Base-by-base conservation (phyloP, 35 echinoderm and acorn worm genomes). In the Patiria miniata region DNA sequence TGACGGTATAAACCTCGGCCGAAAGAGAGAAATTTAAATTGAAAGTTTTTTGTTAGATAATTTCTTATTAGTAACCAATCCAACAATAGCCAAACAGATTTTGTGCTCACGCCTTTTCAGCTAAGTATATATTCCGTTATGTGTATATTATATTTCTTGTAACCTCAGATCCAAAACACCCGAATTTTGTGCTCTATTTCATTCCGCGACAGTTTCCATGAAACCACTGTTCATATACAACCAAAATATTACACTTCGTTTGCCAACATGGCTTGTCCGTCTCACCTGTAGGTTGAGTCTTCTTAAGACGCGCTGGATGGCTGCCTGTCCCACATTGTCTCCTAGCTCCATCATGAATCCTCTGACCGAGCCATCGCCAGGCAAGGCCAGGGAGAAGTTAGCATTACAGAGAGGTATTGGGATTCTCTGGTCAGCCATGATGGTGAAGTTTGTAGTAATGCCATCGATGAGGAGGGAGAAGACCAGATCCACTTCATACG, bases 391-490 rank as follows among this genome's bases (percentile, higher is more conserved):
- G 51, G 82, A 37, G 28, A 17, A 59, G 39, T 84, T 61, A 8
- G 12, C 53, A 36, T 84, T 84, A 37, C 82, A 84, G 33, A 84
- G 32, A 0, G 82, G 82, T 36, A 60, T 84, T 15, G 82, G 82
- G 26, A 84, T 1, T 65, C 54, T 84, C 18, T 34, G 15, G 5
- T 0, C 53, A 2, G 51, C 14, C n/a, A 60, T 36, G 28, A 84
- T 54, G 36, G 33, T 29, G 36, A 84, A 61, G 22, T 84, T 33
- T 38, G 82, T 84, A 15, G 54, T 84, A 4, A 17, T 18, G 5
- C 53, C 82, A 9, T 84, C 82, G 10, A 84, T 32, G 17, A 16
- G 4, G 21, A 84, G 53, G 15, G 53, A 58, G 22, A 84, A 39
- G 12, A 52, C 32, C 32, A 84, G 39, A 58, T 84, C 54, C 0